phyloP scores from a whole-genome alignment of 2,113 vertebrate species.

The Esox niger region DNA sequence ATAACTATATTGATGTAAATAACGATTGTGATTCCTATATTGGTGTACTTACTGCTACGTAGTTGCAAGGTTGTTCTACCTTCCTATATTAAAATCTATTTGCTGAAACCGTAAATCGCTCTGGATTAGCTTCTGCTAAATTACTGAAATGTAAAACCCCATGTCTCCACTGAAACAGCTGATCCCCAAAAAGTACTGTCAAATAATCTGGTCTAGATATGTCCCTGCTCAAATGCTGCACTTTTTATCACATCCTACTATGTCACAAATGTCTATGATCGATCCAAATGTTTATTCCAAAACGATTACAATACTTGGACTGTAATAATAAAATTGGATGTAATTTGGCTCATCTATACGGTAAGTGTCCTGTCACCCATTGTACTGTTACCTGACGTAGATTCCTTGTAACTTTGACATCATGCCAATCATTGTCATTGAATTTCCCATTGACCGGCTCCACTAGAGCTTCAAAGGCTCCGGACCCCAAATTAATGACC shows the following conservation, averaged over 20 bases:
- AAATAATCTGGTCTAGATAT: constrained; percentile 80
- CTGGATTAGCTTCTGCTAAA: no score
- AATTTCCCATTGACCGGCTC: constrained; percentile 99
- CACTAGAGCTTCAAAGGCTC: constrained; percentile 99
- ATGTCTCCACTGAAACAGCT: no score
- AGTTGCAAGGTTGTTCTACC: no score
- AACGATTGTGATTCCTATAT: no score
- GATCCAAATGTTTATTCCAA: constrained; percentile 48
- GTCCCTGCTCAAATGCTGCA: constrained; percentile 86
- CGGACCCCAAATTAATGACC: constrained; percentile 99
- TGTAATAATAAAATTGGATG: constrained; percentile 14
- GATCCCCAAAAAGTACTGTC: not conserved
- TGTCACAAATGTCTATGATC: not conserved
- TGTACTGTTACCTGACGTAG: constrained; percentile 99
- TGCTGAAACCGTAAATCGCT: no score
- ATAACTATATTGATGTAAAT: no score
- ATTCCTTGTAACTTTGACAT: constrained; percentile 99
- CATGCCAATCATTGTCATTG: constrained; percentile 99
- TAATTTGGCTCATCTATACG: constrained; percentile 29
- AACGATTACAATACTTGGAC: constrained; percentile 40
- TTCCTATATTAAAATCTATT: no score
- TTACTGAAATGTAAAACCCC: no score
- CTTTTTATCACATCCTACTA: constrained; percentile 69
- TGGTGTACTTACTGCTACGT: no score
- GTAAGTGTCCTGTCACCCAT: constrained; percentile 76